phyloP scores from a whole-genome alignment of 2,888 invertebrate species.

The Zootermopsis nevadensis region DNA sequence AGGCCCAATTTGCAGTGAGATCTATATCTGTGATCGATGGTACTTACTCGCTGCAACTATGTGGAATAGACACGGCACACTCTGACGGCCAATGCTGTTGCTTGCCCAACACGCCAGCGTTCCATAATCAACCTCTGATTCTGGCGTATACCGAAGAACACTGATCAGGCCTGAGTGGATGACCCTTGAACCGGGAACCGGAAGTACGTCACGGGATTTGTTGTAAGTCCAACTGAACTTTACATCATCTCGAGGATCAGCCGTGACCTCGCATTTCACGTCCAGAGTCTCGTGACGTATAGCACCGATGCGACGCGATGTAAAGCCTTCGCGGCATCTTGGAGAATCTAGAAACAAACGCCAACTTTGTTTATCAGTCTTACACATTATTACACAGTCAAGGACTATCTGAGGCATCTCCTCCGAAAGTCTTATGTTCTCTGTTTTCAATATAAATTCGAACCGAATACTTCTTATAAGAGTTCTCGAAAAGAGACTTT shows the following conservation, averaged over 20 bases:
- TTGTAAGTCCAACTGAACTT: slow-evolving; percentile 89
- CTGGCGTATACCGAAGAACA: slow-evolving; percentile 70
- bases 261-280: slow-evolving; percentile 84
- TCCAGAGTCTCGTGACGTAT: slow-evolving; percentile 78
- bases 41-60: slow-evolving; percentile 82
- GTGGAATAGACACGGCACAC: slow-evolving; percentile 83
- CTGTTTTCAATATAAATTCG: too few relatives aligned
- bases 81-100: slow-evolving; percentile 84
- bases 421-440: too few relatives aligned
- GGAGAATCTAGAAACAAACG: slow-evolving; percentile 73
- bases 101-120: slow-evolving; percentile 90
- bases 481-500: too few relatives aligned
- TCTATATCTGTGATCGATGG: slow-evolving; percentile 52
- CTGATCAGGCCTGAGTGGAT: slow-evolving; percentile 65
- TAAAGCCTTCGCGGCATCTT: slow-evolving; percentile 78
- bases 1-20: background rate
- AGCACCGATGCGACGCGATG: slow-evolving; percentile 77
- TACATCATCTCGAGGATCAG: slow-evolving; percentile 76
- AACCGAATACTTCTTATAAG: too few relatives aligned
- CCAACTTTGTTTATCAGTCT: too few relatives aligned
- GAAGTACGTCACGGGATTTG: slow-evolving; percentile 79
- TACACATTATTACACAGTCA: too few relatives aligned
- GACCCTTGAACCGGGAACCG: slow-evolving; percentile 74
- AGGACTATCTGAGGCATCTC: too few relatives aligned
- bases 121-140: slow-evolving; percentile 74